Evolutionary conservation across 1,140 invertebrate genomes (phyloP), one percentile per base, ranked within the genome.

Genomic region (Drosophila bifasciata): DNA sequence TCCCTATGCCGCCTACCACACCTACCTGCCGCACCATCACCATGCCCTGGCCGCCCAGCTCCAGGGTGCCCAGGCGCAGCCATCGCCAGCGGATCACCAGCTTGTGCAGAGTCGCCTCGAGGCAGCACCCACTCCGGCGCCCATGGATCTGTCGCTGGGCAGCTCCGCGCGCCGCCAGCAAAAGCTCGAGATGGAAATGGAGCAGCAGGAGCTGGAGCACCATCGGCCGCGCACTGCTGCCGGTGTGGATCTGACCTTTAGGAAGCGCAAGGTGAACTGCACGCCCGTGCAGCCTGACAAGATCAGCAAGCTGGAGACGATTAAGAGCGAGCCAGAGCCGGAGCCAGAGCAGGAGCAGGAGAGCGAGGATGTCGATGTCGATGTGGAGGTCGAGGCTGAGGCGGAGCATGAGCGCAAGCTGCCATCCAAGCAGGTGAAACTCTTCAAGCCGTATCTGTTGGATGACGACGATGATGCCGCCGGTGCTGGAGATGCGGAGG

Each of bases 381-480:
- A 67, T 3, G 68, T 62, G n/a, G 66, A 72, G 15, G 49, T 51
- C 17, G 69, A 79, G 41, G 52, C 48, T 1, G 71, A 72, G 6
- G 8, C 53, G 7, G 67, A 64, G 17, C 48, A 63, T 0, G 57
- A 78, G 51, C 69, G 49, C 13, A 61, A 78, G 52, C 55, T 90
- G 52, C 79, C 79, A 48, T 72, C 84, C 1, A 92, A 92, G 72
- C 92, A 92, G 41, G 93, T 94, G 51, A 94, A 94, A 79, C 85
- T 96, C 16, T 96, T 96, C 90, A 94, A 95, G 85, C 95, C 94
- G 41, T 95, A 95, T 80, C 89, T 95, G 40, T 92, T 94, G 78
- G 94, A 94, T 7, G 70, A 74, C 2, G 53, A 90, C 41, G 90
- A 72, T 25, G 52, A 92, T 5, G 66, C 60, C 8, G 50, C 53